Evolutionary conservation across 1,140 invertebrate genomes (phyloP), one percentile per base, ranked within the genome.

Genomic region (Drosophila willistoni): DNA sequence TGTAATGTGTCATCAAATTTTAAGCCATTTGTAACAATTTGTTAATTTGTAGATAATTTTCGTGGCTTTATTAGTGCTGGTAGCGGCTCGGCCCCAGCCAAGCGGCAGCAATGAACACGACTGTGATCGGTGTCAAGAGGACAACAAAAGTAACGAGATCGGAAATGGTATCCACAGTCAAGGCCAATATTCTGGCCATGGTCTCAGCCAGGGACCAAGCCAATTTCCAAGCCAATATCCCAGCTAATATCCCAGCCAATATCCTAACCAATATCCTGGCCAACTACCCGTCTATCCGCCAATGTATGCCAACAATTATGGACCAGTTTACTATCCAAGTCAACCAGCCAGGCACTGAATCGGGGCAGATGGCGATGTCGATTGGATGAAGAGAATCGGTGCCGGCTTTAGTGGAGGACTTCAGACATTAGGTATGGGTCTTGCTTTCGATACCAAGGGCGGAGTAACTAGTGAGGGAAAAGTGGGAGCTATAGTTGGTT

Each of bases 301-400:
- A 39, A 39, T 39, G 36, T 22, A 51, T 22, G 17, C 2, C 3
- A 17, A 3, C 7, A 12, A 47, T 7, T 47, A 17, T 19, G 44
- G 14, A 9, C 44, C 14, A 10, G 7, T 1, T 1, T 22, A 22
- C 12, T 13, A 39, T 39, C 12, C 36, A 39, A 39, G 12, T 36
- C 44, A 14, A 2, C 14, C 7, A 9, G 14, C 14, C 7, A 47
- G 44, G 17, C 9, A 10, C 19, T 17, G 44, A 9, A 5, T 51
- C 1, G 44, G 9, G 3, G 44, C 9, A 51, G 44, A 51, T 9
- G 44, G n/a, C 44, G 44, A 51, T 10, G 17, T 19, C 2, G 44
- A 51, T 51, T 51, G 44, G 44, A 51, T 51, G 17, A 51, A 51
- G 19, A 51, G 44, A 51, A 9, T 51, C 1, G 44, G 44, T 12